Evolutionary conservation across 1,140 invertebrate genomes (phyloP).

Genomic region (Tribolium castaneum): DNA sequence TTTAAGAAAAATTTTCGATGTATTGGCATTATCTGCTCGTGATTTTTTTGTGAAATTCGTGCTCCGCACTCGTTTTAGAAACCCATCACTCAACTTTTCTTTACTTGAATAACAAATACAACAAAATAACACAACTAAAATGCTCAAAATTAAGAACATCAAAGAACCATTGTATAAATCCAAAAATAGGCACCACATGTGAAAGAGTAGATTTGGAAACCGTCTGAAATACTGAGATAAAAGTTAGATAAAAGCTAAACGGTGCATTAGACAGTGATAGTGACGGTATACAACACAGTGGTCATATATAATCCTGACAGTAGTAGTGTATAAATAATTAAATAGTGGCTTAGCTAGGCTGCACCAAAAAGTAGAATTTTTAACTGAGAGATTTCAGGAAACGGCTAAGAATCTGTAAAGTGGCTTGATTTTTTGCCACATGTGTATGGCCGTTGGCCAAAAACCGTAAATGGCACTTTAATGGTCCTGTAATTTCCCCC

Average conservation of each 20-base stretch:
- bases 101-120: too few relatives aligned
- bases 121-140: too few relatives aligned
- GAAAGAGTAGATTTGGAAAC: background rate
- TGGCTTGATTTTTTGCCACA: background rate
- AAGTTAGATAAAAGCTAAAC: background rate
- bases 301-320: background rate
- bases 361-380: too few relatives aligned
- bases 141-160: too few relatives aligned
- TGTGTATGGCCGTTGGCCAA: background rate
- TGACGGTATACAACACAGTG: background rate
- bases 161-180: too few relatives aligned
- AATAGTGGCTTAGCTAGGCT: background rate
- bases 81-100: too few relatives aligned
- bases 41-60: too few relatives aligned
- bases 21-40: too few relatives aligned
- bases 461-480: slow-evolving; percentile 26
- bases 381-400: too few relatives aligned
- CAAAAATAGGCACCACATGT: background rate
- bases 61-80: too few relatives aligned
- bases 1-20: too few relatives aligned
- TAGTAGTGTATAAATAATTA: background rate
- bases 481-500: slow-evolving; percentile 28
- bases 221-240: background rate
- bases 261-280: background rate
- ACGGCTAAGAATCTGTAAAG: too few relatives aligned